Evolutionary conservation across 2,797 vertebrate species (phyloP).

Genomic region (Melanogrammus aeglefinus): DNA sequence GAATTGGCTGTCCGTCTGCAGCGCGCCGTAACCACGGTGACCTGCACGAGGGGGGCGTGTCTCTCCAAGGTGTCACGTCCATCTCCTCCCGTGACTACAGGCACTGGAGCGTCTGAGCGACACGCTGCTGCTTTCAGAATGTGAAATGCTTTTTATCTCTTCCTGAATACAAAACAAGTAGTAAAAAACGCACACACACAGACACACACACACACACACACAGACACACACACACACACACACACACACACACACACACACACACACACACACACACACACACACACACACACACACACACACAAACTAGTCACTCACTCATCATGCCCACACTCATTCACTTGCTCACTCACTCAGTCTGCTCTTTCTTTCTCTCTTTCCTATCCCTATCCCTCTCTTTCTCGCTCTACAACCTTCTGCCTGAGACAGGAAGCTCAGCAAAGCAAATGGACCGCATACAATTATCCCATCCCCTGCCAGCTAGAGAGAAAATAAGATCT

Average conservation of each 20-base stretch:
- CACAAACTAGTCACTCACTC: neutral
- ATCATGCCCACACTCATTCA: neutral
- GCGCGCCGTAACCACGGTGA: neutral
- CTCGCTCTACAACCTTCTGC: neutral
- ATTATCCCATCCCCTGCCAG: constrained; percentile 73
- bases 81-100: neutral
- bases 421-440: constrained; percentile 26
- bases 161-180: neutral
- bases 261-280: constrained; percentile 1
- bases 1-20: neutral
- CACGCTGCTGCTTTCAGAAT: neutral
- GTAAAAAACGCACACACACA: neutral
- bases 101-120: neutral
- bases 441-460: constrained; percentile 72
- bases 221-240: neutral
- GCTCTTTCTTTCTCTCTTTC: neutral
- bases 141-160: neutral
- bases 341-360: neutral
- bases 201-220: neutral
- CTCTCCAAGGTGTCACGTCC: neutral
- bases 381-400: neutral
- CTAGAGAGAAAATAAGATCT: constrained; percentile 74
- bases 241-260: neutral
- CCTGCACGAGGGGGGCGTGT: neutral
- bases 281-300: neutral